Evolutionary conservation across 2,888 invertebrate genomes (phyloP), one percentile per base, ranked within the genome.

Genomic region (Catocala nupta): DNA sequence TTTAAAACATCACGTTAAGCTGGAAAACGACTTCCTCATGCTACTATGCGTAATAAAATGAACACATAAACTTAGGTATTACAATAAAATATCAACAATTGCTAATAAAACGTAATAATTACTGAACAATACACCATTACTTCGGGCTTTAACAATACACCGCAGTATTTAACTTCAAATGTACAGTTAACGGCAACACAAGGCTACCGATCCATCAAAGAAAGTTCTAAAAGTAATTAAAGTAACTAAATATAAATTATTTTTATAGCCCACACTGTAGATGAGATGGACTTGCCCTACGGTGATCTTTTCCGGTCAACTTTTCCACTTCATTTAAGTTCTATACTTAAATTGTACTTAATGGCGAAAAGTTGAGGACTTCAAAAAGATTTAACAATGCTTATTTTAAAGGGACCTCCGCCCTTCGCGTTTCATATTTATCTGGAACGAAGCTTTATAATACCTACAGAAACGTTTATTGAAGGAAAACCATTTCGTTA

Each of bases 281-380:
- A 50, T 33, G 43, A 50, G 52, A 47, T 16, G 36, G 48, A 59
- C 63, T 65, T 70, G 68, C 76, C 73, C 75, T 65, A 56, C 60
- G 82, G 86, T 86, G 85, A 88, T 88, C 86, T 85, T 82, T 81
- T 78, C 84, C 82, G 90, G 91, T 89, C 90, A 92, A 93, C 91
- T 93, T 93, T 91, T 90, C 90, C 89, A 91, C 92, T 93, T 93
- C 92, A 93, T 93, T 93, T 92, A 92, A 93, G 91, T 93, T 93
- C 88, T 87, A 85, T 89, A 87, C 91, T 93, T 91, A 92, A 91
- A 91, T 89, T 88, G 90, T 90, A 90, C 90, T 86, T 90, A 91
- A 93, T 90, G 90, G 89, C 86, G 82, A 83, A 90, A 93, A 92
- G 90, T 93, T 92, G 79, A 86, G 73, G 82, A 89, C 87, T 90